Conservation (phyloP, 2,888 invertebrate genomes). For the Entomobrya proxima region DNA sequence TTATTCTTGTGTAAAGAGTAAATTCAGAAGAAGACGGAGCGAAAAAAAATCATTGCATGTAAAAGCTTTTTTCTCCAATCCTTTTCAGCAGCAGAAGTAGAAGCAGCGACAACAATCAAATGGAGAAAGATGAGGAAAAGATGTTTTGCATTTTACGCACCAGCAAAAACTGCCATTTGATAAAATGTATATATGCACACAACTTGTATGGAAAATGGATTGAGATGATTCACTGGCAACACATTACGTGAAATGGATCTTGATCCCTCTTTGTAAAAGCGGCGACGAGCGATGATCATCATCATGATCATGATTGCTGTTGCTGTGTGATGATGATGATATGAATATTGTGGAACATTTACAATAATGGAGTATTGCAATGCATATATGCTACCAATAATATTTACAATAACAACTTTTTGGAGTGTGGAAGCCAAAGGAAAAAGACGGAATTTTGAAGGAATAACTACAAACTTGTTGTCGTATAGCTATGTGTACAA, state of each 20-base stretch:
- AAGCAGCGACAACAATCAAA: slow-evolving; percentile 55
- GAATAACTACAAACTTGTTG: too few relatives aligned
- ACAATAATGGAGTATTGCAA: too few relatives aligned
- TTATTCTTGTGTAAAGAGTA: not conserved
- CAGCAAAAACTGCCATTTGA: slow-evolving; percentile 33
- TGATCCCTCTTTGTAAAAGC: slow-evolving; percentile 21
- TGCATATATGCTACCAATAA: too few relatives aligned
- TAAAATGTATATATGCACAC: too few relatives aligned
- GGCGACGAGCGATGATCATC: not conserved
- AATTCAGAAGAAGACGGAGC: not conserved
- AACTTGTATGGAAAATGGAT: slow-evolving; percentile 43
- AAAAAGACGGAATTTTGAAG: too few relatives aligned
- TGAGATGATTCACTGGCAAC: slow-evolving; percentile 37
- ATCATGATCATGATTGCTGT: not conserved
- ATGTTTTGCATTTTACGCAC: slow-evolving; percentile 61
- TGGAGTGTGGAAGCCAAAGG: too few relatives aligned
- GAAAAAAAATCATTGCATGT: slow-evolving; percentile 35
- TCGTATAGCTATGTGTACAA: too few relatives aligned
- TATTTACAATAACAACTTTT: too few relatives aligned
- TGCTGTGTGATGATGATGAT: too few relatives aligned
- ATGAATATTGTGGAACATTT: too few relatives aligned
- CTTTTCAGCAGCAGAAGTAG: too few relatives aligned
- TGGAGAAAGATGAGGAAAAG: slow-evolving; percentile 48
- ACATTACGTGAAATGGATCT: slow-evolving; percentile 54
- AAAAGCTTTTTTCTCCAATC: slow-evolving; percentile 53